phyloP scores from a whole-genome alignment of 2,797 vertebrate genomes.

The Enteromius viviparus region DNA sequence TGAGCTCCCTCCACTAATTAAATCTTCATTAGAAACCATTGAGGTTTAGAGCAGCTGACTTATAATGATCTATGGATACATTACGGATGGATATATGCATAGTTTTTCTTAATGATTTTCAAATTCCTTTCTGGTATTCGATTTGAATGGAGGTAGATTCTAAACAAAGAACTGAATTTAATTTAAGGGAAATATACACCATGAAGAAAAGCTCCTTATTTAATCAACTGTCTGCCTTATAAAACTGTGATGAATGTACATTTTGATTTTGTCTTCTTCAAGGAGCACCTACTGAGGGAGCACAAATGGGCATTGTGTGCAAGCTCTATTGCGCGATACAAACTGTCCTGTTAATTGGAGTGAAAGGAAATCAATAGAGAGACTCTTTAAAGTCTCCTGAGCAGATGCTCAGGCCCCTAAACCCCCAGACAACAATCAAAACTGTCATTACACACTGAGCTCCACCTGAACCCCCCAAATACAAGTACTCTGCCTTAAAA shows the following conservation, averaged over 20 bases:
- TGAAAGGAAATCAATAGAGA: slow-evolving; percentile 61
- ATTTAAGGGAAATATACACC: slow-evolving; percentile 14
- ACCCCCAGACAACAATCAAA: slow-evolving; percentile 29
- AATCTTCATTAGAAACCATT: not conserved
- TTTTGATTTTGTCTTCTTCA: slow-evolving; percentile 34
- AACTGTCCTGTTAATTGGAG: slow-evolving; percentile 51
- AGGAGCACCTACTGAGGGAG: slow-evolving; percentile 11
- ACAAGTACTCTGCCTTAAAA: slow-evolving; percentile 1
- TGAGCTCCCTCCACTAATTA: not conserved
- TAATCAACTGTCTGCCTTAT: slow-evolving; percentile 3
- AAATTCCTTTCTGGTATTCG: not conserved
- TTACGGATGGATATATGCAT: not conserved
- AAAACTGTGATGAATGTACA: slow-evolving; percentile 41
- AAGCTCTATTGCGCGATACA: slow-evolving; percentile 43
- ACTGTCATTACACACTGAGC: slow-evolving; percentile 23
- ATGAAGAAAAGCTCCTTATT: slow-evolving; percentile 34
- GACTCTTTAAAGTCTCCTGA: slow-evolving; percentile 52
- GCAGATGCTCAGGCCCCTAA: slow-evolving; percentile 35
- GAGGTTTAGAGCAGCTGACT: not conserved
- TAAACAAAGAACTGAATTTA: slow-evolving; percentile 26
- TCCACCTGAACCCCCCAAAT: slow-evolving; percentile 36
- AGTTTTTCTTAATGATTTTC: not conserved
- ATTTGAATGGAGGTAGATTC: not conserved
- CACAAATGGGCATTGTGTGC: slow-evolving; percentile 46
- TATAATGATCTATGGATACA: not conserved